A percentile compares a stretch with the other conserved stretches of the same genome.
Conservation (phyloP, 23 tunicate species). For the Diplosoma virens region DNA sequence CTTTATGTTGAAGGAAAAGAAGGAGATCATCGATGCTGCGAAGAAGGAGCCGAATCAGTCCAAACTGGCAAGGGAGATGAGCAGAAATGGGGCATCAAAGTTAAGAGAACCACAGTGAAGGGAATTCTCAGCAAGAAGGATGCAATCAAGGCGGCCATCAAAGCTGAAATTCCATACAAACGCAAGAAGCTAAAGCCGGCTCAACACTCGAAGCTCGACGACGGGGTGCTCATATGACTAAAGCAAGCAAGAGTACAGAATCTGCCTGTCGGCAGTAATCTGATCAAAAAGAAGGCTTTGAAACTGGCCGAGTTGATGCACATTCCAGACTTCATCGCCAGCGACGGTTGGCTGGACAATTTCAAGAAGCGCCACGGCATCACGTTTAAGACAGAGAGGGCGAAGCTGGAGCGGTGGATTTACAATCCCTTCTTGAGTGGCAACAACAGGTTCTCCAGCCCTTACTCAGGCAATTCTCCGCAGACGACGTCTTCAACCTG, state of each 20-base stretch:
- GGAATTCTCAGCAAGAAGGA: too few species aligned
- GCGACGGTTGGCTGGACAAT: constrained; percentile 40
- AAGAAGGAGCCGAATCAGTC: too few species aligned
- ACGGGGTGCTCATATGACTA: constrained; percentile 39
- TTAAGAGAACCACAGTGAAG: too few species aligned
- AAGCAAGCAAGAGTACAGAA: constrained; percentile 36
- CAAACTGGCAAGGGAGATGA: too few species aligned
- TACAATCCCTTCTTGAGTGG: constrained; percentile 34
- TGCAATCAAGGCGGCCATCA: constrained; percentile 15
- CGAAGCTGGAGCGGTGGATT: constrained; percentile 44
- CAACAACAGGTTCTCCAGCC: constrained; percentile 47
- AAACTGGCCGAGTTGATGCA: too few species aligned
- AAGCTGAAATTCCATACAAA: too few species aligned
- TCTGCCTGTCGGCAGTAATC: constrained; percentile 35
- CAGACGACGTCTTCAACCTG: constrained; percentile 41
- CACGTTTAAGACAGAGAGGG: constrained; percentile 35
- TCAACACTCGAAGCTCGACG: constrained; percentile 21
- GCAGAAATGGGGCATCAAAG: too few species aligned
- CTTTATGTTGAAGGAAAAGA: too few species aligned
- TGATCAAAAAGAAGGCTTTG: too few species aligned
- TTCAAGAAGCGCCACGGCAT: constrained; percentile 44
- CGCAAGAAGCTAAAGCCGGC: background rate
- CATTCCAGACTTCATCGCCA: constrained; percentile 37
- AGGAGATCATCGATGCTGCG: too few species aligned
- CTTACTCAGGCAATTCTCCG: constrained; percentile 31